Base-by-base conservation (phyloP, 2,888 invertebrate species). In the Periphyllus acericola region DNA sequence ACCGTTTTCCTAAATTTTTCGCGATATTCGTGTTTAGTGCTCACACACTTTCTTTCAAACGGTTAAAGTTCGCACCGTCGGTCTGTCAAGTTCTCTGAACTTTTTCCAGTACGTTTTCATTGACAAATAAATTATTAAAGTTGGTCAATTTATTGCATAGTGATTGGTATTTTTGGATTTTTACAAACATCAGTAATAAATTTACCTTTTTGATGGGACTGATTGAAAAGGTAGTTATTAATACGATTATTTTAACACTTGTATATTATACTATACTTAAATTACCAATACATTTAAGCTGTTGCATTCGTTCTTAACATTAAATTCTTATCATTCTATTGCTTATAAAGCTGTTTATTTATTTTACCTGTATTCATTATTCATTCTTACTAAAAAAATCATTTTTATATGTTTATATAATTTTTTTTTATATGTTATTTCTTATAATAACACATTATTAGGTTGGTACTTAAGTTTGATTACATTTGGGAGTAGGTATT, bases 81-180 rank as follows among this genome's bases (percentile, higher is more conserved):
- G 74, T 9, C 21, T 19, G 75, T 32, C 72, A 52, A 72, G 34
- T 82, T 32, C 14, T 46, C 82, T 82, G 25, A 32, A 25, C 17
- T 55, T 83, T 34, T 74, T 74, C 55, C 83, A 74, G 74, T 74
- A 36, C 11, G 29, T 83, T 83, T 72, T 32, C 74, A 74, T 74
- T 74, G 55, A 5, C 21, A 29, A 74, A 72, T n/a, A n/a, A 74
- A 74, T 74, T 55, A 19, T 8, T 25, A n/a, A 75, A 60, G 60
- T 60, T 9, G 11, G 19, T 60, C n/a, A 55, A n/a, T 32, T 68
- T n/a, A n/a, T n/a, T 6, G n/a, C n/a, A n/a, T 34, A 71, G 32
- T 52, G 82, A 71, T 74, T 36, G 55, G 55, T 60, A 74, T n/a
- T 55, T 40, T 36, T 52, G 74, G 21, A 75, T 75, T 74, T 74